These are phyloP conservation scores for Siniperca scherzeri DNA, from an alignment of 2,797 vertebrate genomes.

Conservation along the genomic window DNA sequence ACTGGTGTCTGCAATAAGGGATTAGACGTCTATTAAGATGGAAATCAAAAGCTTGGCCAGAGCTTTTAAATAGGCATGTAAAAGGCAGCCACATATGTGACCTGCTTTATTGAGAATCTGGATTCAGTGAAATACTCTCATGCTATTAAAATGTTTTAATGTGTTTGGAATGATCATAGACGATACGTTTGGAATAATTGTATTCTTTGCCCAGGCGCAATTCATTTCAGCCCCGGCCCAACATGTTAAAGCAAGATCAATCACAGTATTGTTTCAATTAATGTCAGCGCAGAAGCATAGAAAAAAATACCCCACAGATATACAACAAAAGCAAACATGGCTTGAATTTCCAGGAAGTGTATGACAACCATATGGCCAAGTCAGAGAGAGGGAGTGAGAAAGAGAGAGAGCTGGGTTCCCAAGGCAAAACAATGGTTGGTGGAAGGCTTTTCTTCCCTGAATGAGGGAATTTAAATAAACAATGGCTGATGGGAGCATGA, in stretches of 20 bases:
- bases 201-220: conserved; percentile 26
- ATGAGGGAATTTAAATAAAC: conserved; percentile 76
- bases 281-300: conserved; percentile 48
- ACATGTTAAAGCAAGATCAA: conserved; percentile 60
- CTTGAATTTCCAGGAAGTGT: conserved; percentile 75
- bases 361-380: conserved; percentile 78
- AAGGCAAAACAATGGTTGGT: conserved; percentile 66
- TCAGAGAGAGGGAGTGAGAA: conserved; percentile 42
- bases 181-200: conserved; percentile 41
- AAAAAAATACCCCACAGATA: conserved; percentile 44
- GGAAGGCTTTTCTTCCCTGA: conserved; percentile 55
- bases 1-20: conserved; percentile 18
- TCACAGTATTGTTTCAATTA: conserved; percentile 78
- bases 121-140: conserved; percentile 30
- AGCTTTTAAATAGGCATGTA: conserved; percentile 46
- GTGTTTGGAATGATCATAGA: conserved; percentile 55
- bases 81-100: conserved; percentile 54
- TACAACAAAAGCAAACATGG: conserved; percentile 68
- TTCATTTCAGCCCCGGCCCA: conserved; percentile 50
- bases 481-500: conserved; percentile 69
- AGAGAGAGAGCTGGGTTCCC: conserved; percentile 49
- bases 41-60: conserved; percentile 58
- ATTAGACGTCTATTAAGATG: conserved; percentile 23
- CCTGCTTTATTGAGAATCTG: conserved; percentile 59
- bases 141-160: conserved; percentile 52